These are phyloP conservation scores for Bombycilla garrulus DNA, from an alignment of 2,113 vertebrate genomes.

Conservation along the genomic window DNA sequence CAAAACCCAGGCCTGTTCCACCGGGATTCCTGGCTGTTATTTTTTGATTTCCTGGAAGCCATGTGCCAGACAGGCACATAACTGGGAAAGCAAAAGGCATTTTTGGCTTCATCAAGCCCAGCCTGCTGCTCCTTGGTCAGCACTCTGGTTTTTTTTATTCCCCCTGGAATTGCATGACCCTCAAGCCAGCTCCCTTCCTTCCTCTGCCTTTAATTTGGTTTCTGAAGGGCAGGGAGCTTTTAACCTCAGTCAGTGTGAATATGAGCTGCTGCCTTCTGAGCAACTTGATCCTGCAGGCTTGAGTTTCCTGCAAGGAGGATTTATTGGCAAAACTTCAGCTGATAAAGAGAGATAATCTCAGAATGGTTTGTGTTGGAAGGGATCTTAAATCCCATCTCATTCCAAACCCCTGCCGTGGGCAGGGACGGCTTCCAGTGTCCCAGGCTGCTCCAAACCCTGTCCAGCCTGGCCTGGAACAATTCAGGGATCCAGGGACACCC, in stretches of 20 bases:
- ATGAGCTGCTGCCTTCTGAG: background rate
- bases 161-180: background rate
- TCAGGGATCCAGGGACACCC: background rate
- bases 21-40: background rate
- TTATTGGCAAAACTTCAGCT: slow-evolving; percentile 3
- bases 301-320: background rate
- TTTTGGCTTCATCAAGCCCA: background rate
- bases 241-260: background rate
- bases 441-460: rapidly evolving
- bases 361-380: background rate
- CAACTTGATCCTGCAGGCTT: background rate
- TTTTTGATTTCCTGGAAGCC: background rate
- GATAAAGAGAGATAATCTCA: background rate
- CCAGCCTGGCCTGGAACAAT: background rate
- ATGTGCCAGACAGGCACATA: background rate
- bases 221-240: background rate
- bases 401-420: background rate
- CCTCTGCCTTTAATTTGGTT: background rate
- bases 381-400: background rate
- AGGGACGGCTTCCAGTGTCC: background rate
- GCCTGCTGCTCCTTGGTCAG: background rate
- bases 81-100: background rate
- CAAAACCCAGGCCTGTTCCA: background rate
- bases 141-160: background rate
- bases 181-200: background rate